A percentile compares a stretch with the other conserved stretches of the same genome.
phyloP scores from a whole-genome alignment of 53 echinoderm and acorn worm genomes.

The Zoroaster sp. region DNA sequence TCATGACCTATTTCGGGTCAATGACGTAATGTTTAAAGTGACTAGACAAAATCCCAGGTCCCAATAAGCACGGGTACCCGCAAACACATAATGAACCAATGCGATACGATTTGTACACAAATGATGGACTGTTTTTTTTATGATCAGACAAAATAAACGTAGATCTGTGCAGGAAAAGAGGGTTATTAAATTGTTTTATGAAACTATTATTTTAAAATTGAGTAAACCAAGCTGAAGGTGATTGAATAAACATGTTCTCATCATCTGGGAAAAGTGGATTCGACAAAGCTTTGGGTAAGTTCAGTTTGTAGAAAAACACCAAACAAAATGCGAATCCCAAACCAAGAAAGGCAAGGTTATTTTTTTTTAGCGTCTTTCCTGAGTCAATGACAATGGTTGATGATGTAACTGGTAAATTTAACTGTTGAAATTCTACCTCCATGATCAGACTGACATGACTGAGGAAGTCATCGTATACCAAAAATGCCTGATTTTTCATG shows the following conservation, averaged over 20 bases:
- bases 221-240: too few relatives aligned
- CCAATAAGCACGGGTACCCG: not conserved
- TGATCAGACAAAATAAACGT: not conserved
- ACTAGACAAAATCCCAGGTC: not conserved
- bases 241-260: not conserved
- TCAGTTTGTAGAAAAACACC: not conserved
- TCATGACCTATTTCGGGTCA: constrained; percentile 16
- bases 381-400: too few relatives aligned
- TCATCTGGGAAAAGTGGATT: constrained; percentile 42
- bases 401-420: too few relatives aligned
- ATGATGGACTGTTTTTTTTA: not conserved
- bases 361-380: too few relatives aligned
- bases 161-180: not conserved
- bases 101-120: not conserved
- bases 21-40: constrained; percentile 43
- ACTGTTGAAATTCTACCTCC: too few relatives aligned
- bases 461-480: too few relatives aligned
- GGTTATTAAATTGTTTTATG: not conserved
- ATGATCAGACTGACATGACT: too few relatives aligned
- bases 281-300: constrained; percentile 40
- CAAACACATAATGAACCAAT: not conserved
- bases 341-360: too few relatives aligned
- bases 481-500: too few relatives aligned
- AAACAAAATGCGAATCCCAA: not conserved
- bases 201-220: not conserved